Evolutionary conservation across 1,140 invertebrate genomes (phyloP).

Genomic region (Trichomalopsis sarcophagae): DNA sequence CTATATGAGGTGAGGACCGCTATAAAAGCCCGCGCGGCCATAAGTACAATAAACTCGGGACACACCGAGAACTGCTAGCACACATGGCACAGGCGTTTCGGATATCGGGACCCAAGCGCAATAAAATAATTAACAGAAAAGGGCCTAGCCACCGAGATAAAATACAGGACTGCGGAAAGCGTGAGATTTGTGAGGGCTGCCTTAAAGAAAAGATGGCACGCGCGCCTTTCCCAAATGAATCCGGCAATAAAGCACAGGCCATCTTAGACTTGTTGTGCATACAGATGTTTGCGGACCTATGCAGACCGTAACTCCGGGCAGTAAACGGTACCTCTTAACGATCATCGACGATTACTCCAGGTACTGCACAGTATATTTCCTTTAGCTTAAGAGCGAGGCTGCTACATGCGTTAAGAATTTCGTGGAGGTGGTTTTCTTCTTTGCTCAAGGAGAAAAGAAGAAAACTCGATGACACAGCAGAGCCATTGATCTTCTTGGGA

Average conservation of each 20-base stretch:
- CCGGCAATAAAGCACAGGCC: slow-evolving; percentile 42
- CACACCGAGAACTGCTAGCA: slow-evolving; percentile 37
- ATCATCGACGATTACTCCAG: slow-evolving; percentile 72
- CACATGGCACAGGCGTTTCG: slow-evolving; percentile 50
- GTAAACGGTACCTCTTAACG: slow-evolving; percentile 67
- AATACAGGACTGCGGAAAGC: slow-evolving; percentile 25
- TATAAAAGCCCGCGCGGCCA: too few species aligned
- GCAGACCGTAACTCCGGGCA: slow-evolving; percentile 61
- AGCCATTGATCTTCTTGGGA: not conserved
- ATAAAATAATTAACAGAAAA: not conserved
- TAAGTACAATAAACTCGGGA: too few species aligned
- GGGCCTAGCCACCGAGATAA: slow-evolving; percentile 42
- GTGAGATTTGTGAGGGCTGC: slow-evolving; percentile 60
- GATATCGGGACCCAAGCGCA: slow-evolving; percentile 18
- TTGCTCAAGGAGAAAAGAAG: slow-evolving; percentile 6
- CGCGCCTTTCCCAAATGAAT: slow-evolving; percentile 53
- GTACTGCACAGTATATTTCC: slow-evolving; percentile 67
- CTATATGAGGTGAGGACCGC: slow-evolving; percentile 16
- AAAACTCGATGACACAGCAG: slow-evolving; percentile 46
- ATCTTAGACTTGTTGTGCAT: slow-evolving; percentile 63
- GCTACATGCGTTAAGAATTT: not conserved
- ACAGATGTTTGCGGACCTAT: slow-evolving; percentile 72
- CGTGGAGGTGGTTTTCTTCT: too few species aligned
- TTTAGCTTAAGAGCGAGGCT: slow-evolving; percentile 68
- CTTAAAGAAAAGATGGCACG: slow-evolving; percentile 59